A percentile compares a stretch with the other conserved stretches of the same genome.
Conservation (phyloP, 2,113 vertebrate species). For the Grammomys dolichurus region DNA sequence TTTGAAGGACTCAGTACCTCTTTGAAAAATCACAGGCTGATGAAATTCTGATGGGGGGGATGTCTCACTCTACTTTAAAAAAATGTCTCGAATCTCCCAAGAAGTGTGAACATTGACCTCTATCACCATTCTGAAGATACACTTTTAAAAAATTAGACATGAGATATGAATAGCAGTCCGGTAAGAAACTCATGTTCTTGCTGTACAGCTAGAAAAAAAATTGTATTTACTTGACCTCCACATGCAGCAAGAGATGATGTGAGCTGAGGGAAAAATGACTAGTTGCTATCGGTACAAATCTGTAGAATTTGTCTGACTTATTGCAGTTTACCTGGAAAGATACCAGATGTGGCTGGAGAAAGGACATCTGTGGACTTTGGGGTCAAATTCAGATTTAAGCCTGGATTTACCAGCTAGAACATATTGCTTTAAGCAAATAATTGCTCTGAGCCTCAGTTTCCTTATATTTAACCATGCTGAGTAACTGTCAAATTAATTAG, state of each 20-base stretch:
- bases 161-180: constrained; percentile 50
- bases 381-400: neutral
- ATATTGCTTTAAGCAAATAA: constrained; percentile 3
- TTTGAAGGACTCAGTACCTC: constrained; percentile 87
- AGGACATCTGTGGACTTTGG: neutral
- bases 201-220: constrained; percentile 19
- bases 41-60: constrained; percentile 63
- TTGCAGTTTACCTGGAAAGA: neutral
- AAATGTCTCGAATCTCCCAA: constrained; percentile 58
- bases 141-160: constrained; percentile 62
- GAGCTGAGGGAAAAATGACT: constrained; percentile 51
- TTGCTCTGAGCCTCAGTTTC: neutral
- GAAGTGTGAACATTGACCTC: constrained; percentile 67
- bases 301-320: constrained; percentile 30
- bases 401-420: neutral
- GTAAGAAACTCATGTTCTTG: constrained; percentile 67
- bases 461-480: neutral
- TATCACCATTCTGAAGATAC: constrained; percentile 59
- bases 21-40: constrained; percentile 84
- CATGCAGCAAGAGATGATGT: constrained; percentile 37
- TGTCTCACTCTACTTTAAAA: constrained; percentile 44
- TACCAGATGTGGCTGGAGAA: neutral
- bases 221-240: constrained; percentile 65
- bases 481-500: neutral
- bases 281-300: constrained; percentile 15